A percentile compares a stretch with the other conserved stretches of the same genome.
These are phyloP conservation scores for Protaetia brevitarsis DNA, from an alignment of 1,140 invertebrate species.

Conservation along the genomic window DNA sequence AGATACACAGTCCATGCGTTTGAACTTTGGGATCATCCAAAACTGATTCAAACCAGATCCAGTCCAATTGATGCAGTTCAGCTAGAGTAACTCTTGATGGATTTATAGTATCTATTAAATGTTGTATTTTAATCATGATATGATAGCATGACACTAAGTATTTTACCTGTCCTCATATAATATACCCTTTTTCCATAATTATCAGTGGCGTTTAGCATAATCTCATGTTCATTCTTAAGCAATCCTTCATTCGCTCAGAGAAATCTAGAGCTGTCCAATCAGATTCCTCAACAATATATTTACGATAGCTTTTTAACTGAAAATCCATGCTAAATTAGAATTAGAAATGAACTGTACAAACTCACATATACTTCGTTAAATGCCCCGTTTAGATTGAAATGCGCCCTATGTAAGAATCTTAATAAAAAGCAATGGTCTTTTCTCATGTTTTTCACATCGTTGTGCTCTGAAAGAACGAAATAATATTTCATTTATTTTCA, in stretches of 20 bases:
- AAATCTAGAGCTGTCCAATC: background rate
- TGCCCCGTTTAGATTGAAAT: slow-evolving; percentile 7
- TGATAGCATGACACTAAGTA: no score
- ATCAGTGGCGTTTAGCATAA: background rate
- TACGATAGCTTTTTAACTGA: background rate
- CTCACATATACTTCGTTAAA: slow-evolving; percentile 15
- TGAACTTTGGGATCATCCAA: slow-evolving; percentile 43
- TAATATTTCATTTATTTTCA: no score
- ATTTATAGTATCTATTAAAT: background rate
- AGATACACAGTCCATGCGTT: slow-evolving; percentile 43
- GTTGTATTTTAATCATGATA: no score
- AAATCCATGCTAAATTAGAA: background rate
- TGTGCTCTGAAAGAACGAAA: background rate
- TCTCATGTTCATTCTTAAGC: slow-evolving; percentile 9
- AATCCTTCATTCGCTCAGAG: background rate
- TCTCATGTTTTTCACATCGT: background rate
- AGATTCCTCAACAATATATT: background rate
- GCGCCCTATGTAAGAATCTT: slow-evolving; percentile 3
- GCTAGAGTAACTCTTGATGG: slow-evolving; percentile 21
- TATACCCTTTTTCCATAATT: slow-evolving; percentile 11
- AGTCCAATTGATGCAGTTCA: slow-evolving; percentile 37
- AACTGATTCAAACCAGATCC: slow-evolving; percentile 41
- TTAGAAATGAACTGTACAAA: background rate
- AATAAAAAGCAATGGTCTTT: slow-evolving; percentile 15
- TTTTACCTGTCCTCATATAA: slow-evolving; percentile 1